Base-by-base conservation (phyloP, 2,797 vertebrate genomes). In the Mareca strepera region DNA sequence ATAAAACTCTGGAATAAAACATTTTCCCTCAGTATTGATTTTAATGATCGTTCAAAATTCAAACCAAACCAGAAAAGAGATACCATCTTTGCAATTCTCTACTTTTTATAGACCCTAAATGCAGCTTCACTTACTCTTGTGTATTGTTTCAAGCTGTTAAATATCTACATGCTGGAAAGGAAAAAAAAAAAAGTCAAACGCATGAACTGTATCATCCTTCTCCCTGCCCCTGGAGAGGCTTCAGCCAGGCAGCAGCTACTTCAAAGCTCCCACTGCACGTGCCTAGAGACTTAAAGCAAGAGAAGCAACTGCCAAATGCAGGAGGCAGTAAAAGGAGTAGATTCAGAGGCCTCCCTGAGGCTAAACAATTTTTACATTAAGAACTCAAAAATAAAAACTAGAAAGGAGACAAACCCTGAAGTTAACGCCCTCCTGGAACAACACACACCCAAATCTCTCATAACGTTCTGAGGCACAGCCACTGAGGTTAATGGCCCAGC, bases 231-330 rank as follows among this genome's bases (percentile, higher is more conserved):
- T 31, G 77, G 77, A 91, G 93, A 88, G 75, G 52, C 11, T 90
- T 90, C 80, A 82, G 48, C 28, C 74, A 90, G 70, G n/a, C 91
- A 93, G 74, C 44, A 92, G 74, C 74, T 93, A 90, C 68, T 95
- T 96, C 94, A 97, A 92, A 96, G 94, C 77, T 86, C 83, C 46
- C 17, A 67, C 16, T 4, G 7, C 72, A 82, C 67, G 64, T 46
- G 83, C 58, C 78, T 90, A 75, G 77, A 93, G 94, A 97, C 50
- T 70, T 56, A 41, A 86, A 93, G 77, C 37, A 86, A 74, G 67
- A 80, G 68, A 88, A 88, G 70, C 23, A 90, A 79, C 37, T 92
- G 80, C 76, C 80, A 96, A 96, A 82, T 92, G 91, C 64, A 80
- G 77, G 22, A 93, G 44, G 22, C 68, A 93, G 67, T 44, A 82